A percentile compares a stretch with the other conserved stretches of the same genome.
These are phyloP conservation scores for Idaea straminata DNA, from an alignment of 2,888 invertebrate genomes.

Conservation along the genomic window DNA sequence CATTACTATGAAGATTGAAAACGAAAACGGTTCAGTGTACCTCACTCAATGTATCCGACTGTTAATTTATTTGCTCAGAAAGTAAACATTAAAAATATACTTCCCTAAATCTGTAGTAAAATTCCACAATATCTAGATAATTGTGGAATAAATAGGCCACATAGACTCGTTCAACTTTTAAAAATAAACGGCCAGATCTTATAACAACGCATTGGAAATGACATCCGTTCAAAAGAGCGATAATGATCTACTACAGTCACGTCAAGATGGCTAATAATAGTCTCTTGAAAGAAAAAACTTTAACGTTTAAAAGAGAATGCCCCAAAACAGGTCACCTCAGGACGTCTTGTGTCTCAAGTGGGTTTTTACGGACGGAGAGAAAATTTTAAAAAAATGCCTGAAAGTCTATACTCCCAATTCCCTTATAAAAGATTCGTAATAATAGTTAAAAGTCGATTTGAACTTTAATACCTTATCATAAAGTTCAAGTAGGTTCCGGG, in stretches of 20 bases:
- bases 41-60: background rate
- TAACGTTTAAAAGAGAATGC: background rate
- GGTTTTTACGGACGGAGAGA: too few species aligned
- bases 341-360: too few species aligned
- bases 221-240: constrained; percentile 34
- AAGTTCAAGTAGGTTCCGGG: too few species aligned
- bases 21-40: constrained; percentile 7
- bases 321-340: background rate
- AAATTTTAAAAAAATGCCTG: too few species aligned
- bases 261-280: constrained; percentile 34
- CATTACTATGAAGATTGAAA: background rate
- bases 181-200: constrained; percentile 27
- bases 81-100: background rate
- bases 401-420: too few species aligned
- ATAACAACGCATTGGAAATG: constrained; percentile 31
- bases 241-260: constrained; percentile 32
- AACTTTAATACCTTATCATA: too few species aligned
- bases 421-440: too few species aligned
- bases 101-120: constrained; percentile 8
- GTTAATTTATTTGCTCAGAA: background rate
- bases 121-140: constrained; percentile 15
- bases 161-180: constrained; percentile 24
- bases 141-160: constrained; percentile 26
- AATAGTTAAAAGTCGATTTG: too few species aligned
- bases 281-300: constrained; percentile 13